These are phyloP conservation scores for Aldrovandia affinis DNA, from an alignment of 2,797 vertebrate genomes.

Conservation along the genomic window DNA sequence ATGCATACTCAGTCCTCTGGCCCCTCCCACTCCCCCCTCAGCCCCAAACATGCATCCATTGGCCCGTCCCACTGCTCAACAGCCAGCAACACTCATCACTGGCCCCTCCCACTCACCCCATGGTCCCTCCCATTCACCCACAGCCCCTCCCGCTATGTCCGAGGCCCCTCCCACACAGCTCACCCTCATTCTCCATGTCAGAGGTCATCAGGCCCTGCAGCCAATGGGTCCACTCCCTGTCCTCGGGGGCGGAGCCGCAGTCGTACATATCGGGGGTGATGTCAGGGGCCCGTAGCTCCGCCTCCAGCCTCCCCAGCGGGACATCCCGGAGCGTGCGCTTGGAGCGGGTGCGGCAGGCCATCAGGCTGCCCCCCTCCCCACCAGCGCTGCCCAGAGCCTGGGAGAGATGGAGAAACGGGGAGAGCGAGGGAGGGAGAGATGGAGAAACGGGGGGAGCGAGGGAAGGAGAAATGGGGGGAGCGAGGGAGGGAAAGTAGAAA, in stretches of 20 bases:
- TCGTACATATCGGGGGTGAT: constrained; percentile 96
- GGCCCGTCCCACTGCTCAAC: too few relatives aligned
- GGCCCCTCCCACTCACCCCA: not conserved
- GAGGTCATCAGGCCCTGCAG: constrained; percentile 86
- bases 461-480: too few relatives aligned
- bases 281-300: constrained; percentile 87
- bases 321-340: constrained; percentile 85
- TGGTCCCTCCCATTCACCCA: too few relatives aligned
- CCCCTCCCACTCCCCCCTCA: not conserved
- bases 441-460: too few relatives aligned
- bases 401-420: not conserved
- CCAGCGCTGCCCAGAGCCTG: constrained; percentile 63
- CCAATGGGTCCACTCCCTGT: constrained; percentile 91
- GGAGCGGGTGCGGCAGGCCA: constrained; percentile 88
- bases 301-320: constrained; percentile 88
- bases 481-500: too few relatives aligned
- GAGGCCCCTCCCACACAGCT: constrained; percentile 35
- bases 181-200: constrained; percentile 82
- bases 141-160: not conserved
- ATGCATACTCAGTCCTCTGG: too few relatives aligned
- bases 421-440: too few relatives aligned
- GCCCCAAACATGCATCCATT: too few relatives aligned
- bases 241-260: constrained; percentile 68
- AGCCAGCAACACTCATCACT: too few relatives aligned
- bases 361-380: constrained; percentile 70